A percentile compares a stretch with the other conserved stretches of the same genome.
Conservation (phyloP, 37 sponge, comb jelly and placozoan species). For the Mnemiopsis leidyi region DNA sequence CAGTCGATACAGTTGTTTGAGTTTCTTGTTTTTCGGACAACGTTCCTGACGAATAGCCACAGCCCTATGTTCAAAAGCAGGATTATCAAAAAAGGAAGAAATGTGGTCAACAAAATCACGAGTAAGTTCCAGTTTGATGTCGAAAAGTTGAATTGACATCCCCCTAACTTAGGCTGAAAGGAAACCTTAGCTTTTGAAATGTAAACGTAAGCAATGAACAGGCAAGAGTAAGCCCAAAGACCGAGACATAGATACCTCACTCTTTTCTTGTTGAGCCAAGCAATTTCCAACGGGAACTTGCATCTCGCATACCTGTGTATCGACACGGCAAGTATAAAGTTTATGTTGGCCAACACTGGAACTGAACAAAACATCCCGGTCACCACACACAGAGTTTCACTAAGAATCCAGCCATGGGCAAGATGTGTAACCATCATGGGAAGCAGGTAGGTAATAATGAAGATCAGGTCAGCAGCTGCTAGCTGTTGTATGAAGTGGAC, state of each 20-base stretch:
- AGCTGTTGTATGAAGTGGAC: conserved; percentile 26
- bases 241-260: neutral
- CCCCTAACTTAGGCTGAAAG: neutral
- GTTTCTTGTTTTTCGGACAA: neutral
- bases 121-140: neutral
- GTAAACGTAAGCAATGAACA: neutral
- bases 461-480: conserved; percentile 7
- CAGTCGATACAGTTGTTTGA: neutral
- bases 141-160: neutral
- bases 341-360: neutral
- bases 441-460: neutral
- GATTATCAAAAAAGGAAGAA: neutral
- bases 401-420: neutral
- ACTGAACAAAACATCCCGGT: neutral
- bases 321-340: neutral
- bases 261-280: neutral
- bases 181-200: neutral
- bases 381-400: neutral
- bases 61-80: neutral
- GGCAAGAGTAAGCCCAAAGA: neutral
- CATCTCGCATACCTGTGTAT: conserved; percentile 18
- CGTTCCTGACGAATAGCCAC: neutral
- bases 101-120: neutral
- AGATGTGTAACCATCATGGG: neutral
- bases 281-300: neutral